Evolutionary conservation across 2,113 vertebrate genomes (phyloP), one percentile per base, ranked within the genome.

Genomic region (Tor tambroides): DNA sequence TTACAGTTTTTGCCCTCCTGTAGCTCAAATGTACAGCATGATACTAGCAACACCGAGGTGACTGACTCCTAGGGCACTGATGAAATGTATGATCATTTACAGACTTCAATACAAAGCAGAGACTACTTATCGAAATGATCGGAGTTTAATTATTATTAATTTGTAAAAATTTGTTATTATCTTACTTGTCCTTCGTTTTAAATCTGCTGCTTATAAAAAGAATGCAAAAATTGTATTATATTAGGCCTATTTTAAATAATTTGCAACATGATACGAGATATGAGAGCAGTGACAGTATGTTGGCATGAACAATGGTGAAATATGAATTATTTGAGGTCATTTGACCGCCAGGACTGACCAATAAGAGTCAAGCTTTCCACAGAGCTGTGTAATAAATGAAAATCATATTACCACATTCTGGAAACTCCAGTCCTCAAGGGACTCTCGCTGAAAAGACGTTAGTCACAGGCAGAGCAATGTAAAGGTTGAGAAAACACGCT

Each of bases 401-500:
- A 79, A 54, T 46, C 41, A n/a, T 15, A 38, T 41, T 38, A n/a
- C 35, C 30, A 61, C 30, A 15, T 80, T 59, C 49, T 80, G 54
- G 19, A 63, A 61, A 80, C 23, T n/a, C 21, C 32, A 80, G 26
- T 80, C 51, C 46, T 32, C 46, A 72, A 71, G 65, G 30, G 46
- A 35, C 46, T 51, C 71, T 56, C 9, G 23, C 49, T 28, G 21
- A 74, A 75, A 67, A 28, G 21, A 23, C 21, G 32, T 75, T 85
- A 41, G 30, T 56, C 51, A 6, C n/a, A 82, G 56, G 63, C 59
- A 51, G 77, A 80, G 78, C 35, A n/a, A 81, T 63, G 76, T 79
- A 35, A 49, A 80, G 81, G 28, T 46, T 51, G n/a, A 82, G 28
- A 54, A 76, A 74, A 43, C 10, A n/a, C 32, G 11, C 38, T 56